Base-by-base conservation (phyloP, 2,797 vertebrate genomes). In the Etheostoma perlongum region DNA sequence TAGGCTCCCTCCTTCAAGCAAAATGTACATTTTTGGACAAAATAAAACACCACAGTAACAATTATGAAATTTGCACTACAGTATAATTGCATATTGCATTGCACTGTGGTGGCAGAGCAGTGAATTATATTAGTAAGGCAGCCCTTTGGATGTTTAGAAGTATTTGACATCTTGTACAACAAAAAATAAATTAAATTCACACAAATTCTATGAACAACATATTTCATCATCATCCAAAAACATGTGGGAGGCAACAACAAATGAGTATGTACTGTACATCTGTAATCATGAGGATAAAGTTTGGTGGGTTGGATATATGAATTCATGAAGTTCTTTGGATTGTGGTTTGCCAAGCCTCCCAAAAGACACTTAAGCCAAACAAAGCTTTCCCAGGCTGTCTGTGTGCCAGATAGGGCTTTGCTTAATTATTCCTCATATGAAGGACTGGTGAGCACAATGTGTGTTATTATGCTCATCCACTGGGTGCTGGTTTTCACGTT, bases 391-490 rank as follows among this genome's bases (percentile, higher is more conserved):
- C 85, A 93, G 78, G 77, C 80, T 83, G 67, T 67, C 51, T 25
- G n/a, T 77, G 75, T 21, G 80, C 89, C 88, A 84, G 55, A 89
- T 53, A 63, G 55, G 81, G 76, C 82, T 86, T 83, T 76, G 42
- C 74, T 84, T 90, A 76, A 90, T 88, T 87, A 78, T 90, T 89
- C 88, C 75, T 79, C 76, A 72, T 72, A 77, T 51, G 76, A 74
- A 70, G 72, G 68, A 65, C 46, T 60, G n/a, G 27, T 16, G 16
- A 80, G 54, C 48, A 85, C 81, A 87, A 79, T 89, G 84, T 77
- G 74, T 74, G 87, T 88, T 84, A 85, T 90, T 89, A 84, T 88
- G 59, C 74, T 90, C 74, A 58, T 87, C 86, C 65, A 14, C 70
- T 80, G 74, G 74, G 76, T 80, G 81, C 76, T 72, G 83, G 70